Base-by-base conservation (phyloP, 2,888 invertebrate genomes). In the Corythucha ciliata region DNA sequence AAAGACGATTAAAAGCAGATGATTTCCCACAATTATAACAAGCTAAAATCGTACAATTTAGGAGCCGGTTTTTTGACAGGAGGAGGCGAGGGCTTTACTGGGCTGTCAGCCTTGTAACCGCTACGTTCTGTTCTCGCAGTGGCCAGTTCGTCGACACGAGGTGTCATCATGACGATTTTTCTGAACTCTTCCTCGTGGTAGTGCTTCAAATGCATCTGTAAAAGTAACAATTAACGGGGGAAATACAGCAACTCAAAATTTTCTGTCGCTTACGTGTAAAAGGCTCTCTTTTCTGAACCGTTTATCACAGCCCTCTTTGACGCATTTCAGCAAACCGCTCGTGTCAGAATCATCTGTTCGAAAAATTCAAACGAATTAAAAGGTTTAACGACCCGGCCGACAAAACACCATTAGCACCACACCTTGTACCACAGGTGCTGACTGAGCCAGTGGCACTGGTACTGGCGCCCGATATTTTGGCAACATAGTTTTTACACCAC, bases 231-330 rank as follows among this genome's bases (percentile, higher is more conserved):
- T n/a, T n/a, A n/a, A n/a, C n/a, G n/a, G n/a, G n/a, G n/a, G 7
- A 42, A 21, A 22, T 37, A 22, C 6, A 22, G 36, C 7, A 20
- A 24, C 4, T 5, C 20, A 48, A 29, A 36, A 34, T 8, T 22
- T 7, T 10, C 5, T 4, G 36, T 5, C 18, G 60, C 57, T 57
- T 53, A 67, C 67, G 57, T 86, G 83, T 7, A 94, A 71, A 44
- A 93, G 76, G 57, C 85, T 89, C 65, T 91, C 89, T 65, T 91
- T 91, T 4, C 94, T 77, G 66, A 92, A 94, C 61, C 81, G 84
- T 69, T 94, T 94, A 45, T 76, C 78, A 65, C 94, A 94, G 1
- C 81, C 82, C 55, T 83, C 81, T 41, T 84, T 81, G 0, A 88
- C 88, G 65, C 89, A 90, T 26, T 73, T 74, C 59, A 21, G 2